These are phyloP conservation scores for Neolamprologus longior DNA, from an alignment of 2,113 vertebrate genomes.

Conservation along the genomic window DNA sequence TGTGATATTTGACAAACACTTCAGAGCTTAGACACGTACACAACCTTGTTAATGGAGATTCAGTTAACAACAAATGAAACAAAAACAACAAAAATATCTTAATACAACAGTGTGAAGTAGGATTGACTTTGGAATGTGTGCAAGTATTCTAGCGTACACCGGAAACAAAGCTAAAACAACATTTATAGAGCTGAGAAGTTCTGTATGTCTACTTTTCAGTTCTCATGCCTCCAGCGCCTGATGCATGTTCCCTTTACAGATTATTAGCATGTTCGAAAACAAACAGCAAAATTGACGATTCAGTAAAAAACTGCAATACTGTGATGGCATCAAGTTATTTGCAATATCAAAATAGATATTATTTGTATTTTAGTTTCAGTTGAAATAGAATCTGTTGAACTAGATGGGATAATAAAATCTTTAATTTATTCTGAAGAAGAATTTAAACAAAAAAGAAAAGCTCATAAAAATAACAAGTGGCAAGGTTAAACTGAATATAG, in stretches of 20 bases:
- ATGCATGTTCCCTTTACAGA: neutral
- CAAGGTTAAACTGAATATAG: neutral
- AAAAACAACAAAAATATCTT: neutral
- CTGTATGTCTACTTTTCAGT: neutral
- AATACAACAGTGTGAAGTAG: neutral
- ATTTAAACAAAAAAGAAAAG: neutral
- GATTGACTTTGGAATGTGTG: neutral
- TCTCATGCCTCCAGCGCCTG: neutral
- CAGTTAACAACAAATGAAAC: neutral
- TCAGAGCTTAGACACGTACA: neutral
- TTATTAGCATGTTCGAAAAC: neutral
- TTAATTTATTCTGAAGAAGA: neutral
- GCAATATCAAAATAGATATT: neutral
- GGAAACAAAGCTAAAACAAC: neutral
- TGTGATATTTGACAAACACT: neutral
- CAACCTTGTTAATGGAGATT: neutral
- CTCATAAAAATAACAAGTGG: neutral
- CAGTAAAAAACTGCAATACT: neutral
- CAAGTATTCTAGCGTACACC: neutral
- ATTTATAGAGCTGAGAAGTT: neutral
- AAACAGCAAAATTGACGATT: neutral
- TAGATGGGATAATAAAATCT: neutral
- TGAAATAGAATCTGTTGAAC: neutral
- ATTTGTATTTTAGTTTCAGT: neutral
- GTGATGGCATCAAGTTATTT: neutral